A percentile compares a stretch with the other conserved stretches of the same genome.
Conservation (phyloP, 2,797 vertebrate genomes). For the Gymnoscopelus microlampas region DNA sequence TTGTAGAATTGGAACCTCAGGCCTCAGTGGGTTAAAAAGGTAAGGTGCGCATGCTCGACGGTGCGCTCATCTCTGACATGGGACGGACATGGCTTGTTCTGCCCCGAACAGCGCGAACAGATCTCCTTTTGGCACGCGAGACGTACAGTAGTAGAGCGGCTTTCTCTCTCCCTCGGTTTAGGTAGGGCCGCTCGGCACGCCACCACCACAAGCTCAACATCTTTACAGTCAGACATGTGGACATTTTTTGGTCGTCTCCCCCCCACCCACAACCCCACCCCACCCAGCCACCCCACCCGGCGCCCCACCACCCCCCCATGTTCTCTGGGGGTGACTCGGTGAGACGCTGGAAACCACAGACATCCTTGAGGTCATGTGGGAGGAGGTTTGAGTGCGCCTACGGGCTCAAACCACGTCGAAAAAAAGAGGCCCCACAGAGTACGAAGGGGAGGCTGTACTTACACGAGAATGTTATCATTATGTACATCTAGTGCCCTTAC, state of each 20-base stretch:
- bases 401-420: slow-evolving; percentile 57
- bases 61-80: slow-evolving; percentile 10
- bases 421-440: slow-evolving; percentile 62
- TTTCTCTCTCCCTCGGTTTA: slow-evolving; percentile 5
- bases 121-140: no score
- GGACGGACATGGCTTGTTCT: slow-evolving; percentile 6
- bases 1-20: no score
- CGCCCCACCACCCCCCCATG: slow-evolving; percentile 32
- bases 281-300: not conserved
- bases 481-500: slow-evolving; percentile 36
- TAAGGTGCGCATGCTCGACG: slow-evolving; percentile 20
- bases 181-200: not conserved
- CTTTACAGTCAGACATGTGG: no score
- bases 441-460: slow-evolving; percentile 25
- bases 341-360: slow-evolving; percentile 74
- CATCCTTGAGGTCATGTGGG: slow-evolving; percentile 75
- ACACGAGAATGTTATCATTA: slow-evolving; percentile 44
- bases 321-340: slow-evolving; percentile 58
- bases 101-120: not conserved
- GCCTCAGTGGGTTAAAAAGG: no score
- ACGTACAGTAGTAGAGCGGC: no score
- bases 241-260: not conserved
- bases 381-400: slow-evolving; percentile 61
- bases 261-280: not conserved
- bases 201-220: no score